Evolutionary conservation across 2,888 invertebrate genomes (phyloP).

Genomic region (Polyommatus icarus): DNA sequence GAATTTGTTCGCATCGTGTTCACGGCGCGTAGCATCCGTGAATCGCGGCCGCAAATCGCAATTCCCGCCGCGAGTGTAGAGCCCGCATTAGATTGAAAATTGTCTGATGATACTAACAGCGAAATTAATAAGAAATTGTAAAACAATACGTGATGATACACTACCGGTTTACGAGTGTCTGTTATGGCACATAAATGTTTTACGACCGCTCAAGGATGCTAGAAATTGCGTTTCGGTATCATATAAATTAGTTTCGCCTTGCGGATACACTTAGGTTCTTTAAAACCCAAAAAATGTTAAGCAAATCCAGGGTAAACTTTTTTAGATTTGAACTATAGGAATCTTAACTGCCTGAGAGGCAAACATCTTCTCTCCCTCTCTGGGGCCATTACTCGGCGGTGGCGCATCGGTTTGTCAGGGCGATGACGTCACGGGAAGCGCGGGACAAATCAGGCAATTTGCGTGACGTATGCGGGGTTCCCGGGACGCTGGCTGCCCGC

Average conservation of each 20-base stretch:
- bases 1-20: too few species aligned
- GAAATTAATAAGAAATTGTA: background rate
- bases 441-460: conserved; percentile 16
- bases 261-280: background rate
- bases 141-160: conserved; percentile 17
- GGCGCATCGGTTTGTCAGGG: conserved; percentile 18
- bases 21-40: too few species aligned
- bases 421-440: conserved; percentile 11
- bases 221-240: conserved; percentile 16
- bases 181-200: conserved; percentile 14
- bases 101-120: background rate
- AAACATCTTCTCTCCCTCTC: conserved; percentile 3
- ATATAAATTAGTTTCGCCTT: background rate
- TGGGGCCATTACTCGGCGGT: background rate
- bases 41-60: too few species aligned
- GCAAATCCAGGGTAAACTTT: background rate
- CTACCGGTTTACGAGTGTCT: conserved; percentile 6
- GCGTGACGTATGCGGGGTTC: conserved; percentile 19
- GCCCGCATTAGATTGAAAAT: too few species aligned
- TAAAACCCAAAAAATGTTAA: background rate
- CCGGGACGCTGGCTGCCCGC: conserved; percentile 32
- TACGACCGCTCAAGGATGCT: conserved; percentile 8
- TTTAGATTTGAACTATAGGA: background rate
- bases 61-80: too few species aligned
- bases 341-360: background rate